phyloP scores from a whole-genome alignment of 2,113 vertebrate genomes.

The Dendrocopos noguchii region DNA sequence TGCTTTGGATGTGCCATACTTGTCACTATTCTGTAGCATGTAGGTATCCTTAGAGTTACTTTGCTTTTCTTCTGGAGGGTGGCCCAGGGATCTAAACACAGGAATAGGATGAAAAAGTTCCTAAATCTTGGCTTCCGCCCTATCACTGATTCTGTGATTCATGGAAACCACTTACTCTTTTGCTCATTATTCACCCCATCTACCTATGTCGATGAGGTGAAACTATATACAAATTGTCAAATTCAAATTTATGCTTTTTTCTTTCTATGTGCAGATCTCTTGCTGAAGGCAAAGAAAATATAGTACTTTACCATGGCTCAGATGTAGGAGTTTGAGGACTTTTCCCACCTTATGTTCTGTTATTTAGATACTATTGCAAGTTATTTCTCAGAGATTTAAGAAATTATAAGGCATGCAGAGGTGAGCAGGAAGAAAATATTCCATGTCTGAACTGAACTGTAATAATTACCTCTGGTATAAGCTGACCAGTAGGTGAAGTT shows the following conservation, averaged over 20 bases:
- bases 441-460: constrained; percentile 49
- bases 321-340: not conserved
- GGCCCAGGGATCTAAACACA: not conserved
- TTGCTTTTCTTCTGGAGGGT: not conserved
- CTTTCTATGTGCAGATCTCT: not conserved
- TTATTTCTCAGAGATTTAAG: constrained; percentile 1
- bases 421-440: not conserved
- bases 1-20: not conserved
- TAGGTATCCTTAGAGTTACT: not conserved
- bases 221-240: not conserved
- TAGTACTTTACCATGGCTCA: not conserved
- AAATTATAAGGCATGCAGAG: not conserved
- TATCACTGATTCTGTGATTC: not conserved
- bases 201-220: not conserved
- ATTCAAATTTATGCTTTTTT: not conserved
- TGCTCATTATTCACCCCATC: not conserved
- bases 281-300: not conserved
- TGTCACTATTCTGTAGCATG: not conserved
- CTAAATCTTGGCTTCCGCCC: not conserved
- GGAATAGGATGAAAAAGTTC: not conserved
- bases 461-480: constrained; percentile 87
- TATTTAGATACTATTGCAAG: constrained; percentile 16
- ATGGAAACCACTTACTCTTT: not conserved
- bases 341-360: not conserved
- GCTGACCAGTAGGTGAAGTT: constrained; percentile 84